Conservation (phyloP, 1,140 invertebrate genomes). For the Acromyrmex echinatior region DNA sequence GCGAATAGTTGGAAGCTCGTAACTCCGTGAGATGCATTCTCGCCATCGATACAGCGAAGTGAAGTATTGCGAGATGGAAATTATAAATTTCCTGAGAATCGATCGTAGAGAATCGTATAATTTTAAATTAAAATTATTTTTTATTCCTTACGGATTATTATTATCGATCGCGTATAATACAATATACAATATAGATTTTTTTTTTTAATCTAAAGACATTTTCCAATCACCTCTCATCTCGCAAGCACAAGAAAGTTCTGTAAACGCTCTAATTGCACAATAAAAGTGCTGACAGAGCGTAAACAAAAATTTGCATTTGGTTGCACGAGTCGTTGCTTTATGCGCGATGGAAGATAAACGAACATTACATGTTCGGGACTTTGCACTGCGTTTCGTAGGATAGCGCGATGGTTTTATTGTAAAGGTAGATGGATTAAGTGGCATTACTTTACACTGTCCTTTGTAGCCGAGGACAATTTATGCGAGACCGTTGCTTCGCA, state of each 20-base stretch:
- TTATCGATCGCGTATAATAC: background rate
- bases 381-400: constrained; percentile 42
- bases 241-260: background rate
- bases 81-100: background rate
- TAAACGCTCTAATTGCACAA: constrained; percentile 46
- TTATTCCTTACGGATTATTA: background rate
- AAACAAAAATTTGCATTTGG: constrained; percentile 62
- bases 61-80: constrained; percentile 25
- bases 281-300: constrained; percentile 47
- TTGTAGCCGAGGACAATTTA: constrained; percentile 62
- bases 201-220: background rate
- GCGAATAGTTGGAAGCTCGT: constrained; percentile 22
- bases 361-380: constrained; percentile 50
- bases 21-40: constrained; percentile 38
- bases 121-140: constrained; percentile 1
- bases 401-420: constrained; percentile 57
- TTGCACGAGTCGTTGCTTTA: constrained; percentile 50
- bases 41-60: constrained; percentile 23
- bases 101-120: constrained; percentile 10
- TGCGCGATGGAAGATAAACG: constrained; percentile 58
- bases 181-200: background rate
- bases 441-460: constrained; percentile 60
- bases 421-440: constrained; percentile 60
- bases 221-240: background rate
- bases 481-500: constrained; percentile 55